These are phyloP conservation scores for Helicoverpa zea DNA, from an alignment of 1,140 invertebrate genomes.

Conservation along the genomic window DNA sequence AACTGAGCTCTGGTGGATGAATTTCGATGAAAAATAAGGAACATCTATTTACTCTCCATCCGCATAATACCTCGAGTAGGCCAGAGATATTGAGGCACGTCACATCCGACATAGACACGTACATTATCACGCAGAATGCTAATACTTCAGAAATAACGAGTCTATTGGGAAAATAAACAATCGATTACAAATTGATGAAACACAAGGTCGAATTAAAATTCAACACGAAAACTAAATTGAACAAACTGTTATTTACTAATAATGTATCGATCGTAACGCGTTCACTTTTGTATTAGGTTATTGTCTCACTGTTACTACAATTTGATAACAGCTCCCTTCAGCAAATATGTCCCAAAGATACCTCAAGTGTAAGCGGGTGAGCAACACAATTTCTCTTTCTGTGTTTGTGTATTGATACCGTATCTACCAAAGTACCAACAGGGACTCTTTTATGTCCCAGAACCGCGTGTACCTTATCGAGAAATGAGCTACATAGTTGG, in stretches of 20 bases:
- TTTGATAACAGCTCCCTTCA: slow-evolving; percentile 31
- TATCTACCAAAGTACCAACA: neutral
- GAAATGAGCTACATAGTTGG: slow-evolving; percentile 1
- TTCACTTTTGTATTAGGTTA: slow-evolving; percentile 32
- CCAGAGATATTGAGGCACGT: slow-evolving; percentile 33
- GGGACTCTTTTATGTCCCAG: slow-evolving; percentile 3
- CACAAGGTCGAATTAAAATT: slow-evolving; percentile 39
- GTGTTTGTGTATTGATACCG: slow-evolving; percentile 36
- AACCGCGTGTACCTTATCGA: neutral
- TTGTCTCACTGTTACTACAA: slow-evolving; percentile 22
- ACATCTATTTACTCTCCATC: slow-evolving; percentile 51
- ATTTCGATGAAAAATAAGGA: neutral
- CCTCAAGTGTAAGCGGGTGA: neutral
- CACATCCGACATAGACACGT: slow-evolving; percentile 28
- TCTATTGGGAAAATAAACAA: neutral
- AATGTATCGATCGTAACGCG: slow-evolving; percentile 12
- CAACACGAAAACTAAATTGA: slow-evolving; percentile 28
- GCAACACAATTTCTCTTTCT: slow-evolving; percentile 27
- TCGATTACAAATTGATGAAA: neutral
- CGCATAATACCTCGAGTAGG: slow-evolving; percentile 52
- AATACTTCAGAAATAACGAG: neutral
- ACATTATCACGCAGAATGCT: slow-evolving; percentile 25
- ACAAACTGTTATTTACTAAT: slow-evolving; percentile 30
- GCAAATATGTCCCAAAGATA: slow-evolving; percentile 10
- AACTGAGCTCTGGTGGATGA: neutral